phyloP scores from a whole-genome alignment of 2,113 vertebrate species.

The Lycaon pictus region DNA sequence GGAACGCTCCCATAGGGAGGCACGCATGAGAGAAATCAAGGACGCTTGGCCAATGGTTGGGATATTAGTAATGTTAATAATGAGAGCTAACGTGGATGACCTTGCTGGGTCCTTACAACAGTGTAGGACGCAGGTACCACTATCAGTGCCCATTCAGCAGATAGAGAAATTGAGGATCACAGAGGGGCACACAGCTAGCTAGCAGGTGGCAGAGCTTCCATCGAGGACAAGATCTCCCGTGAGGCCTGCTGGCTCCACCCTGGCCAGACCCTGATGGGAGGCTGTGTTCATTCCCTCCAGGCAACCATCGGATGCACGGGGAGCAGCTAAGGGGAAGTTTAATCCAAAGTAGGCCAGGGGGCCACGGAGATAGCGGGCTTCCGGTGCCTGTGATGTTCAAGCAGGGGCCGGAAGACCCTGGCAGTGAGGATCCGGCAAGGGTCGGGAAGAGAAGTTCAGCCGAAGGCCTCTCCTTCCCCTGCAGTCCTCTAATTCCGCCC shows the following conservation, averaged over 20 bases:
- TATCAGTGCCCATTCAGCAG: background rate
- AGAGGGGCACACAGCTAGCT: background rate
- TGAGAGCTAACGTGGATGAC: background rate
- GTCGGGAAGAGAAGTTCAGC: background rate
- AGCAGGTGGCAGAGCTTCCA: background rate
- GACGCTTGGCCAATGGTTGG: background rate
- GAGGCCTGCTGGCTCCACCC: background rate
- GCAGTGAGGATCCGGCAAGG: background rate
- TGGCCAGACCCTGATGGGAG: background rate
- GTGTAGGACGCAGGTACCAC: too few relatives aligned
- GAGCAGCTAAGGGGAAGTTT: background rate
- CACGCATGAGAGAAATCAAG: background rate
- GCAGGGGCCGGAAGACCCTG: background rate
- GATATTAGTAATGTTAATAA: background rate
- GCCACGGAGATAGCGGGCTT: background rate
- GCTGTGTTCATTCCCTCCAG: background rate
- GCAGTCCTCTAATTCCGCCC: background rate
- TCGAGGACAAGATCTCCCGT: background rate
- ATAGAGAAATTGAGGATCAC: background rate
- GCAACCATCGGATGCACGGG: rapidly evolving
- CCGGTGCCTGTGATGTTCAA: rapidly evolving
- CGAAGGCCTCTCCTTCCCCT: background rate
- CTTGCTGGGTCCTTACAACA: background rate
- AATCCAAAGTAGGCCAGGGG: background rate
- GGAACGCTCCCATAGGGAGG: background rate